Conservation (phyloP, 2,113 vertebrate genomes). For the Bubalus kerabau region DNA sequence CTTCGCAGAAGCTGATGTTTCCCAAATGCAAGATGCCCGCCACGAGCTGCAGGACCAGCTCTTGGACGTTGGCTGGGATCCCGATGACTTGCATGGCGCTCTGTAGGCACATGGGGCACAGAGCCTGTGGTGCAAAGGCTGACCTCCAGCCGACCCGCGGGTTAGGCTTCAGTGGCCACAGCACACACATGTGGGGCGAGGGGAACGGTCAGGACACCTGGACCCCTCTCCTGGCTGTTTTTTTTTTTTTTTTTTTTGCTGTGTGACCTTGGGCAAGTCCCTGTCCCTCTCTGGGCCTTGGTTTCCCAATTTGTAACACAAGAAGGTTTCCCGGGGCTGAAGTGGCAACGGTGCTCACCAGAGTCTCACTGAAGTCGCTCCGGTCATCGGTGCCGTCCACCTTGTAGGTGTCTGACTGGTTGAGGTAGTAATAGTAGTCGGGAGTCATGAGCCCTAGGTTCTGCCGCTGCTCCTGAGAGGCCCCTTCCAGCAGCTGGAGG, state of each 20-base stretch:
- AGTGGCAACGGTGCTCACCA: constrained; percentile 76
- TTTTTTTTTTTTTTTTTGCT: neutral
- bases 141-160: too few species aligned
- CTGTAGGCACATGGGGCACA: constrained; percentile 67
- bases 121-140: neutral
- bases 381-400: constrained; percentile 94
- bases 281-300: neutral
- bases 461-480: constrained; percentile 88
- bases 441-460: constrained; percentile 92
- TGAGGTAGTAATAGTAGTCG: constrained; percentile 96
- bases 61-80: constrained; percentile 84
- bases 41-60: constrained; percentile 91
- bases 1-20: constrained; percentile 93
- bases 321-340: neutral
- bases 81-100: constrained; percentile 96
- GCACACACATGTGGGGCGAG: rapidly evolving
- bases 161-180: neutral
- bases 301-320: neutral
- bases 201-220: neutral
- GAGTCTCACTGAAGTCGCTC: constrained; percentile 91
- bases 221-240: neutral
- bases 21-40: constrained; percentile 95
- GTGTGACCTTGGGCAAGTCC: neutral
- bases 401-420: constrained; percentile 94
- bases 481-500: constrained; percentile 90